Evolutionary conservation across 2,113 vertebrate genomes (phyloP).

Genomic region (Psophia crepitans): DNA sequence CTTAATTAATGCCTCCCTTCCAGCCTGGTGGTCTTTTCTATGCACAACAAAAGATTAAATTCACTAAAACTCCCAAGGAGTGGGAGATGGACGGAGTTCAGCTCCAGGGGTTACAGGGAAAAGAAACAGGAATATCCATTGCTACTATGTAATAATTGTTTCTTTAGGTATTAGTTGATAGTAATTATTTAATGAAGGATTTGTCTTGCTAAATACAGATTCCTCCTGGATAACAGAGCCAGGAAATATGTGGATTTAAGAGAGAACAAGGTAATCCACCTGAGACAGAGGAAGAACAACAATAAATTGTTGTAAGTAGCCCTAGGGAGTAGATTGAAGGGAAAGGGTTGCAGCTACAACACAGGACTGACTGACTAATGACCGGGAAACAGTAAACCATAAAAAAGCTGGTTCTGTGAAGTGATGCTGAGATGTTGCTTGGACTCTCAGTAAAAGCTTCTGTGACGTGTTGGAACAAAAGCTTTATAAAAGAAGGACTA

Average conservation of each 20-base stretch:
- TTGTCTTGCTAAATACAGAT: not conserved
- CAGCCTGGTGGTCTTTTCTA: not conserved
- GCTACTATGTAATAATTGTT: not conserved
- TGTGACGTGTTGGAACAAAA: not conserved
- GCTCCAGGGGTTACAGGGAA: not conserved
- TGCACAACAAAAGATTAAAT: not conserved
- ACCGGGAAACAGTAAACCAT: not conserved
- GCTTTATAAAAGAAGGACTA: not conserved
- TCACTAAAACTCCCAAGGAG: not conserved
- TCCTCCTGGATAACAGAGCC: not conserved
- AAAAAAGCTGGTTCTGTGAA: not conserved
- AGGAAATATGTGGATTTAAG: not conserved
- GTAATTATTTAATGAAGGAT: not conserved
- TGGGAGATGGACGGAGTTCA: not conserved
- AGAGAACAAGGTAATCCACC: not conserved
- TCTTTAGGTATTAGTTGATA: not conserved
- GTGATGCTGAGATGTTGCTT: not conserved
- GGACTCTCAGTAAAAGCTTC: no score
- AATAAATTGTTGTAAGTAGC: not conserved
- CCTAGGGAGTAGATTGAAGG: not conserved
- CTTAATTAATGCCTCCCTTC: not conserved
- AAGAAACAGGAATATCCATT: not conserved
- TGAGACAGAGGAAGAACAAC: not conserved
- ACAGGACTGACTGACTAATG: not conserved
- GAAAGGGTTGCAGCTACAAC: not conserved